These are phyloP conservation scores for Lipophrys pholis DNA, from an alignment of 2,113 vertebrate species.

Conservation along the genomic window DNA sequence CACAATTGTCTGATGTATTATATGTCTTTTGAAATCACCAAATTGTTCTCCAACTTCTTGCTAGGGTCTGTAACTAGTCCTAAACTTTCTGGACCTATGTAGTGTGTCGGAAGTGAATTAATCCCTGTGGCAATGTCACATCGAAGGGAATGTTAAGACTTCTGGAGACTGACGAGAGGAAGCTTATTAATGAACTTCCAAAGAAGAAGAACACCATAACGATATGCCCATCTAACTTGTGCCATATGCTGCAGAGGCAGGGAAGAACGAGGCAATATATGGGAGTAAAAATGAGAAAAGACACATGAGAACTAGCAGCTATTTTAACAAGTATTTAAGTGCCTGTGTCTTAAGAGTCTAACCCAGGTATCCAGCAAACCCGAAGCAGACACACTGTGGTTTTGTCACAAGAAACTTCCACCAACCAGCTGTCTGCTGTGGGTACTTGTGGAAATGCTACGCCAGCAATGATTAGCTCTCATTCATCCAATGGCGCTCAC, in stretches of 20 bases:
- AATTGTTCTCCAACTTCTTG: conserved; percentile 57
- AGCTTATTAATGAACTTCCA: conserved; percentile 56
- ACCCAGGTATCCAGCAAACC: conserved; percentile 41
- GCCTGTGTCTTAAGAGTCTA: conserved; percentile 31
- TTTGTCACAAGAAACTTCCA: conserved; percentile 35
- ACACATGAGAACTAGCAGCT: conserved; percentile 14
- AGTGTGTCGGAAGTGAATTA: conserved; percentile 64
- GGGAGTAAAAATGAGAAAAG: conserved; percentile 14
- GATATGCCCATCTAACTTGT: conserved; percentile 63
- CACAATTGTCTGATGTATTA: conserved; percentile 50
- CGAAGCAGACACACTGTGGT: conserved; percentile 16
- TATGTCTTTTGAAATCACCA: conserved; percentile 48
- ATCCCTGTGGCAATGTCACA: conserved; percentile 67
- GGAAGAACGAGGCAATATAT: conserved; percentile 22
- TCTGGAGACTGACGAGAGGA: conserved; percentile 45
- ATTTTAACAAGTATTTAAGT: conserved; percentile 43
- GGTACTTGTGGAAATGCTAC: conserved; percentile 29
- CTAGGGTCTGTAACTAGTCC: conserved; percentile 55
- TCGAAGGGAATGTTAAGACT: conserved; percentile 52
- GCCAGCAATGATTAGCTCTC: conserved; percentile 60
- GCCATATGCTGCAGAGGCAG: conserved; percentile 54
- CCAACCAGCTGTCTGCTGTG: conserved; percentile 46
- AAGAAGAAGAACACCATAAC: conserved; percentile 52
- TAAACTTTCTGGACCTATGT: conserved; percentile 59
- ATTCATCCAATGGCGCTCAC: conserved; percentile 49